Conservation (phyloP, 1,140 invertebrate species). For the Himalopsyche phryganea region DNA sequence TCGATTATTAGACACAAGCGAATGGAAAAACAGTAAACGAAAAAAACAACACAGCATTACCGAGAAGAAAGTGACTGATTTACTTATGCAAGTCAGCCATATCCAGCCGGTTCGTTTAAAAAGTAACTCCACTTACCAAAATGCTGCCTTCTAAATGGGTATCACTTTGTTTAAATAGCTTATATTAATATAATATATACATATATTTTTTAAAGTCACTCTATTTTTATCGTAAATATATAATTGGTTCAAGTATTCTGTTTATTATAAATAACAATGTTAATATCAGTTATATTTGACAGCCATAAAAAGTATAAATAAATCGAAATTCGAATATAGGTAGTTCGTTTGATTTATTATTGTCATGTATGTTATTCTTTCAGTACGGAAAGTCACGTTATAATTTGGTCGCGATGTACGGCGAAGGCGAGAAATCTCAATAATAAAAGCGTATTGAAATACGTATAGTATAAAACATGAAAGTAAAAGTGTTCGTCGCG, state of each 20-base stretch:
- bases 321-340: no score
- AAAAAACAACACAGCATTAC: constrained; percentile 8
- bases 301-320: no score
- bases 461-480: constrained; percentile 9
- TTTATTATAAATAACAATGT: no score
- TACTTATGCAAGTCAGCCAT: constrained; percentile 18
- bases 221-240: no score
- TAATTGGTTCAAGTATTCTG: no score
- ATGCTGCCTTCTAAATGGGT: background rate
- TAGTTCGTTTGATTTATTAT: no score
- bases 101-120: background rate
- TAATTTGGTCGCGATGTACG: constrained; percentile 12
- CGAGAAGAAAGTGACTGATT: constrained; percentile 20
- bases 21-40: background rate
- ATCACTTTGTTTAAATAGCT: no score
- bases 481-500: constrained; percentile 30
- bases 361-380: no score
- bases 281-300: no score
- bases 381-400: background rate
- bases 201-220: no score
- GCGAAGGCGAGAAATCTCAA: constrained; percentile 18
- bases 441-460: constrained; percentile 17
- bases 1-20: background rate
- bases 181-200: no score
- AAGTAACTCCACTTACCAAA: constrained; percentile 4